These are phyloP conservation scores for Formica exsecta DNA, from an alignment of 1,140 invertebrate species.

Conservation along the genomic window DNA sequence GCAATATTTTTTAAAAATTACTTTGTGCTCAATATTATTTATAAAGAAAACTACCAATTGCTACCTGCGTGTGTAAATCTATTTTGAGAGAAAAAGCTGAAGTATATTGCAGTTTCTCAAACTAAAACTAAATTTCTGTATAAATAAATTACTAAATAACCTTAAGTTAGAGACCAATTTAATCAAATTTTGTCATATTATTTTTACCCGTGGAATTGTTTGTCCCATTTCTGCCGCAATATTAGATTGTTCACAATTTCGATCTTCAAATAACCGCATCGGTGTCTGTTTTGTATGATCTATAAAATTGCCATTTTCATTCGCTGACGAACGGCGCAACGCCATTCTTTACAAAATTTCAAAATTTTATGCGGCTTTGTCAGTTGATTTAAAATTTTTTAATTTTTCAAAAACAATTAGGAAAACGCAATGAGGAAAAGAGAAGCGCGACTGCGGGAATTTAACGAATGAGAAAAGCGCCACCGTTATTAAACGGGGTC, in stretches of 20 bases:
- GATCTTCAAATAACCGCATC: slow-evolving; percentile 11
- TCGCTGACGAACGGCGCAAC: no score
- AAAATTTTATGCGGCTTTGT: neutral
- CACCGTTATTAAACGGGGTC: slow-evolving; percentile 7
- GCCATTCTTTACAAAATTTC: neutral
- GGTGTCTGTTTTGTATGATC: neutral
- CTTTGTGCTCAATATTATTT: no score
- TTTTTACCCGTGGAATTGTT: neutral
- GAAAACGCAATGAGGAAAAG: neutral
- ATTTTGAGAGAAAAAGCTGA: neutral
- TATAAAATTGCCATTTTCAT: neutral
- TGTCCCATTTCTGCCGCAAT: neutral
- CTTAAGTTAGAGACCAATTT: neutral
- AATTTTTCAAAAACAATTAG: neutral
- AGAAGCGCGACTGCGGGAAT: neutral
- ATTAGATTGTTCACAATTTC: neutral
- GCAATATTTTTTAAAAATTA: no score
- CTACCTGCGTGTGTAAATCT: no score
- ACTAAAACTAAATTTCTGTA: no score
- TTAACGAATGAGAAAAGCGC: neutral
- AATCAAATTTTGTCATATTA: neutral
- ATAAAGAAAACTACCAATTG: no score
- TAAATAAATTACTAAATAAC: neutral
- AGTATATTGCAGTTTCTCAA: neutral
- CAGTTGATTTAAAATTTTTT: neutral